A percentile compares a stretch with the other conserved stretches of the same genome.
Evolutionary conservation across 2,888 invertebrate species (phyloP).

Genomic region (Caenorhabditis sp.): DNA sequence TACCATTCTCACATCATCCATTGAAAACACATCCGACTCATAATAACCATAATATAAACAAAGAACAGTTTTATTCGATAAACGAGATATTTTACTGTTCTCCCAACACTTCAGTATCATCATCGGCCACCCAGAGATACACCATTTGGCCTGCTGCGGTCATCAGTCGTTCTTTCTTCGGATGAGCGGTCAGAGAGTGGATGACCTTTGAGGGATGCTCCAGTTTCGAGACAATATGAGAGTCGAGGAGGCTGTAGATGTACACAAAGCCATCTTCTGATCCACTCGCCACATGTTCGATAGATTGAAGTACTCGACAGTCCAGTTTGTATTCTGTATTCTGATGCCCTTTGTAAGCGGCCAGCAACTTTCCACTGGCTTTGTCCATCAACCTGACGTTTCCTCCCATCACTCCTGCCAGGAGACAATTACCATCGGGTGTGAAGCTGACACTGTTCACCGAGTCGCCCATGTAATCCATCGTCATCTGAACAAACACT

Average conservation of each 20-base stretch:
- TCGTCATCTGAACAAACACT: conserved; percentile 83
- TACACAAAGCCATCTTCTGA: conserved; percentile 92
- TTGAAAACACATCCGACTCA: conserved; percentile 25
- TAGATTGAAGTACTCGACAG: conserved; percentile 90
- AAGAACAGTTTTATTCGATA: conserved; percentile 18
- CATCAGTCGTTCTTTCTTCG: conserved; percentile 75
- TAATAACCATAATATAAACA: conserved; percentile 27
- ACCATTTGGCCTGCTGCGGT: conserved; percentile 72
- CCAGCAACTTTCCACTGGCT: conserved; percentile 89
- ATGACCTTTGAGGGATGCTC: conserved; percentile 76
- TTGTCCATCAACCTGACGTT: conserved; percentile 93
- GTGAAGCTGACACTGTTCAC: conserved; percentile 92
- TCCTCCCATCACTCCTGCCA: conserved; percentile 91
- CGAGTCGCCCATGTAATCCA: conserved; percentile 90
- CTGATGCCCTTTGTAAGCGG: conserved; percentile 91
- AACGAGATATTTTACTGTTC: conserved; percentile 25
- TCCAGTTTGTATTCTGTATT: conserved; percentile 92
- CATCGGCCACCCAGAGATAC: conserved; percentile 65
- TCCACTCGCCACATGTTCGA: conserved; percentile 92
- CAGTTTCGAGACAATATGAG: conserved; percentile 71
- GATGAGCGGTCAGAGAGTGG: conserved; percentile 80
- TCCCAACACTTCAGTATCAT: conserved; percentile 50
- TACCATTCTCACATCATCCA: conserved; percentile 1
- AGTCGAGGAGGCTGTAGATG: conserved; percentile 90
- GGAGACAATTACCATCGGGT: conserved; percentile 93